These are phyloP conservation scores for Medauroidea extradentata DNA, from an alignment of 1,140 invertebrate species.

Conservation along the genomic window DNA sequence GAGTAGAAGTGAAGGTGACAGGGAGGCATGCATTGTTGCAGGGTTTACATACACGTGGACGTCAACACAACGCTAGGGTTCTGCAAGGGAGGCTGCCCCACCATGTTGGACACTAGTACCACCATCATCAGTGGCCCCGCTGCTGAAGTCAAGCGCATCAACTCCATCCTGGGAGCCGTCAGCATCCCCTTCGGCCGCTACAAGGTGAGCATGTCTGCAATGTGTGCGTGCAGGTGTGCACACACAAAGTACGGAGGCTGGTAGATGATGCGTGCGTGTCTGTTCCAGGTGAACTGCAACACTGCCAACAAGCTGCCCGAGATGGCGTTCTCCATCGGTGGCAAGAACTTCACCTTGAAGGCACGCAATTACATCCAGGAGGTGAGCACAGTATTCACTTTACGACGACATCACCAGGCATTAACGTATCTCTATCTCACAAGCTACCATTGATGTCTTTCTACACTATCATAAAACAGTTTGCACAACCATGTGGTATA, in stretches of 20 bases:
- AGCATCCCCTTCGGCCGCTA: neutral
- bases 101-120: slow-evolving; percentile 98
- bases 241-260: no score
- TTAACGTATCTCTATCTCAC: no score
- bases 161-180: slow-evolving; percentile 80
- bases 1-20: no score
- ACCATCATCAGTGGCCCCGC: slow-evolving; percentile 91
- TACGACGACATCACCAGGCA: slow-evolving; percentile 78
- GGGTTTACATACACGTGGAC: slow-evolving; percentile 50
- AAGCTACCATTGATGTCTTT: no score
- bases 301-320: slow-evolving; percentile 34
- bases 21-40: slow-evolving; percentile 31
- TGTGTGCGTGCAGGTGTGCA: no score
- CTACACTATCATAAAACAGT: no score
- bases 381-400: no score
- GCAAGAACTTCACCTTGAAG: slow-evolving; percentile 33
- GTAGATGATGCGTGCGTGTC: neutral
- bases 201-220: neutral
- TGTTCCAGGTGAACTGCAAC: slow-evolving; percentile 50
- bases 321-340: slow-evolving; percentile 33
- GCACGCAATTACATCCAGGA: slow-evolving; percentile 39
- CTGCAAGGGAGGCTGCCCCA: slow-evolving; percentile 77
- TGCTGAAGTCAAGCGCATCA: slow-evolving; percentile 76
- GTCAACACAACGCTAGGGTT: slow-evolving; percentile 39
- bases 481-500: no score